Percentiles rank a stretch among this genome's conserved stretches.
Conservation (phyloP, 2,888 invertebrate species). For the Sinhomidia bicolor region DNA sequence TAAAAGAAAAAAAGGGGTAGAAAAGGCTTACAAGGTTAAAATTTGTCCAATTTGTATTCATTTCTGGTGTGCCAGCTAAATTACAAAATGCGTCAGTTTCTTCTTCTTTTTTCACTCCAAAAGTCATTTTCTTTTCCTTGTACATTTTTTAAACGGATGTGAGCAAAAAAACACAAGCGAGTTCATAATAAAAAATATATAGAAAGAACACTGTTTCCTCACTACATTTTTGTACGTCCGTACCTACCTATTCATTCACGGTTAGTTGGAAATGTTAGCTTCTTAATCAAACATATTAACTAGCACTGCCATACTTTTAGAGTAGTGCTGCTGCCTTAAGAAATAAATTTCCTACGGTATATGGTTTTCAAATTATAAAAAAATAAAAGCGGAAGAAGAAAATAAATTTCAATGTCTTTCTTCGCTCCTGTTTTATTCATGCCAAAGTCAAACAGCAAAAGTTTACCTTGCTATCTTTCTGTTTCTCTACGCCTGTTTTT, state of each 20-base stretch:
- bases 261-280: no score
- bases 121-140: background rate
- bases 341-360: no score
- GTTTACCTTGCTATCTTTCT: background rate
- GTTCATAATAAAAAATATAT: background rate
- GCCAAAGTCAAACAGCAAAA: background rate
- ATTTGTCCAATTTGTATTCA: conserved; percentile 63
- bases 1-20: background rate
- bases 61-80: conserved; percentile 30
- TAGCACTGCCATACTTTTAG: no score
- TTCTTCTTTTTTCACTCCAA: background rate
- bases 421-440: background rate
- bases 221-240: background rate
- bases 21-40: background rate
- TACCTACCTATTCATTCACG: background rate
- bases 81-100: conserved; percentile 41
- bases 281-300: conserved; percentile 36
- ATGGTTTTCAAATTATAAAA: no score
- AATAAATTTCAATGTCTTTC: no score
- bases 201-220: background rate
- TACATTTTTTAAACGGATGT: background rate
- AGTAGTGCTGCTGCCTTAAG: no score
- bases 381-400: background rate
- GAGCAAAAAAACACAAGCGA: background rate
- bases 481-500: no score